Percentiles rank a stretch among this genome's conserved stretches.
Conservation (phyloP, 2,888 invertebrate species). For the Thymelicus sylvestris region DNA sequence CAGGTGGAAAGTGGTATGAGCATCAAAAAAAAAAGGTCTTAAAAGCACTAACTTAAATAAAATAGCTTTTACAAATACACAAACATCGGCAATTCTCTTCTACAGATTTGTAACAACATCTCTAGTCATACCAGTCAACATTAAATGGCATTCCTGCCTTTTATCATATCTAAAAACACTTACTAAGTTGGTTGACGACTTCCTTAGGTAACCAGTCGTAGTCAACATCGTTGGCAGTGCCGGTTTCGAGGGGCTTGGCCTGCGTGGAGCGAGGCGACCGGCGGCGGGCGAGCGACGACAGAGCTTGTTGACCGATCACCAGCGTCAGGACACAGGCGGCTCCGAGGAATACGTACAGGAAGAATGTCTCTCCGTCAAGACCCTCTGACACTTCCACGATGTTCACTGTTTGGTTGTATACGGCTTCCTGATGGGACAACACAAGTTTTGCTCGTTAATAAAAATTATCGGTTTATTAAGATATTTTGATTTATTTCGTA, state of each 20-base stretch:
- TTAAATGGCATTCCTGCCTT: no score
- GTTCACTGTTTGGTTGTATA: conserved; percentile 98
- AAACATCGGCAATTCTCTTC: no score
- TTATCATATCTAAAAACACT: conserved; percentile 65
- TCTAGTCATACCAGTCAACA: no score
- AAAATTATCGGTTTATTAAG: no score
- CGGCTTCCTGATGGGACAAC: conserved; percentile 89
- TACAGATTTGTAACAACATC: no score
- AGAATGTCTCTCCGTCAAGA: conserved; percentile 99
- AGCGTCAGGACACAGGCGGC: conserved; percentile 94
- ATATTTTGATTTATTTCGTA: no score
- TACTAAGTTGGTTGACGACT: conserved; percentile 92
- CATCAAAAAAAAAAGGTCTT: no score
- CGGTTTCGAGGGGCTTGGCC: conserved; percentile 92
- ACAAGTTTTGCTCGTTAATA: neutral
- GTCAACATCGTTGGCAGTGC: conserved; percentile 97
- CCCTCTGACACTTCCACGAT: conserved; percentile 98
- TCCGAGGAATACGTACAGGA: conserved; percentile 97
- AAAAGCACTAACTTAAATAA: no score
- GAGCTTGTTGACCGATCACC: conserved; percentile 94
- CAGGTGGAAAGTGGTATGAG: no score
- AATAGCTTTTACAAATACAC: no score
- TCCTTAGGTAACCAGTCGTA: conserved; percentile 99
- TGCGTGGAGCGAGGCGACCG: conserved; percentile 80
- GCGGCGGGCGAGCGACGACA: conserved; percentile 93